Percentiles rank a stretch among this genome's conserved stretches.
Evolutionary conservation across 2,888 invertebrate genomes (phyloP).

Genomic region (Calameuta idolon): DNA sequence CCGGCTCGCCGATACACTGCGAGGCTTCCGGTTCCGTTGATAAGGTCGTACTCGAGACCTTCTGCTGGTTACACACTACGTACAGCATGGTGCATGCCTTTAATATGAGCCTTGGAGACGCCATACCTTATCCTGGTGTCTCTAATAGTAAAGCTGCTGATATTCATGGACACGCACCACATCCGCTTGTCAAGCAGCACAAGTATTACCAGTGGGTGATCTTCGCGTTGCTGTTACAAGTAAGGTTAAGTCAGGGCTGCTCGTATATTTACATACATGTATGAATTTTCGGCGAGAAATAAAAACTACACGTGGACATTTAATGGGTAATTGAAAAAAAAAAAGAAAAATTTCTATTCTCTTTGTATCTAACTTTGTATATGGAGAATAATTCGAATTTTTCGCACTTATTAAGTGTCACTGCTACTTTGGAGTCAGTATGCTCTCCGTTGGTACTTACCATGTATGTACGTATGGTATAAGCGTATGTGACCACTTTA

Average conservation of each 20-base stretch:
- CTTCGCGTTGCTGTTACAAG: constrained; percentile 72
- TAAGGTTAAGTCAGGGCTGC: constrained; percentile 46
- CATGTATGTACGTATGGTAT: not conserved
- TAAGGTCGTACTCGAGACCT: constrained; percentile 87
- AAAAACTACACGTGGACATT: not conserved
- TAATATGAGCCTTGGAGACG: constrained; percentile 73
- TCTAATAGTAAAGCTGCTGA: constrained; percentile 71
- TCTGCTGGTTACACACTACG: constrained; percentile 94
- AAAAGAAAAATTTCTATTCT: not conserved
- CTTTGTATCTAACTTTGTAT: not conserved
- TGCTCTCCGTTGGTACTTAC: not conserved
- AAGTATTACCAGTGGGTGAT: constrained; percentile 75
- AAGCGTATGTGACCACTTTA: not conserved
- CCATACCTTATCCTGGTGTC: constrained; percentile 85
- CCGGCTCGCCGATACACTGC: constrained; percentile 67
- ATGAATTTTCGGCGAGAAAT: not conserved
- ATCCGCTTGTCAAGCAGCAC: constrained; percentile 65
- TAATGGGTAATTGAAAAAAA: too few relatives aligned
- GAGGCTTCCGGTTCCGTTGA: constrained; percentile 66
- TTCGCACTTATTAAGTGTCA: not conserved
- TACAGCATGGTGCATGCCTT: constrained; percentile 82
- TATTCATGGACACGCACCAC: constrained; percentile 68
- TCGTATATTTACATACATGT: not conserved
- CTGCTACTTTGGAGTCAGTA: not conserved
- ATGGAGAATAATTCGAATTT: not conserved